A percentile compares a stretch with the other conserved stretches of the same genome.
These are phyloP conservation scores for Hipposideros armiger DNA, from an alignment of 2,113 vertebrate genomes.

Conservation along the genomic window DNA sequence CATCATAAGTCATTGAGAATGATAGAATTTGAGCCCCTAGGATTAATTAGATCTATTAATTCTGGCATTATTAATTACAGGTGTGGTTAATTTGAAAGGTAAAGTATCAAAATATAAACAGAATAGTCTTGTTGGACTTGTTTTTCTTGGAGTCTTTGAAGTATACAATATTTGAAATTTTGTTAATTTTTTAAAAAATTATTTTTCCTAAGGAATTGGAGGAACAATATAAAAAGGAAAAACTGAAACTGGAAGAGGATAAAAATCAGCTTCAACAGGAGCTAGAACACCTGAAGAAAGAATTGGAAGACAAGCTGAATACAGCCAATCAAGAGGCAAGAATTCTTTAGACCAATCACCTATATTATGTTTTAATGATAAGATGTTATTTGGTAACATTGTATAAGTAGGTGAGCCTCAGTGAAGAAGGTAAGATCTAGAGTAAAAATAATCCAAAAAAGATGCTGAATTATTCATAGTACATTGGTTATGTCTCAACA, in stretches of 20 bases:
- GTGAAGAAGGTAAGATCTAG: neutral
- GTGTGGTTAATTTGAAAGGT: neutral
- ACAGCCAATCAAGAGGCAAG: conserved; percentile 94
- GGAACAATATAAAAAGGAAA: conserved; percentile 95
- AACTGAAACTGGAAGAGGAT: conserved; percentile 93
- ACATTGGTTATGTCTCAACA: neutral
- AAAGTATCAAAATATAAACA: conserved; percentile 23
- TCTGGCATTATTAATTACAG: neutral
- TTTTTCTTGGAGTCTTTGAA: conserved; percentile 20
- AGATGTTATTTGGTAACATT: neutral
- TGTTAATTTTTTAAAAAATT: conserved; percentile 51
- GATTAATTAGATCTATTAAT: neutral
- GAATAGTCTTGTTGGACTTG: neutral
- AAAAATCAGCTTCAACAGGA: conserved; percentile 93
- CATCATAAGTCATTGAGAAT: neutral
- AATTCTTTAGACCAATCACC: conserved; percentile 51
- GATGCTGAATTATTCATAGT: neutral
- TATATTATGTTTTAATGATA: neutral
- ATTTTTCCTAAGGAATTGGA: conserved; percentile 93
- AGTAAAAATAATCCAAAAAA: neutral
- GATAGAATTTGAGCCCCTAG: neutral
- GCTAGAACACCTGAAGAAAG: conserved; percentile 93
- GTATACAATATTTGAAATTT: conserved; percentile 18
- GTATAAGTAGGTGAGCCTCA: neutral
- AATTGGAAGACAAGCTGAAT: conserved; percentile 92